phyloP scores from a whole-genome alignment of 2,888 invertebrate genomes.

The Ectropis crepuscularia region DNA sequence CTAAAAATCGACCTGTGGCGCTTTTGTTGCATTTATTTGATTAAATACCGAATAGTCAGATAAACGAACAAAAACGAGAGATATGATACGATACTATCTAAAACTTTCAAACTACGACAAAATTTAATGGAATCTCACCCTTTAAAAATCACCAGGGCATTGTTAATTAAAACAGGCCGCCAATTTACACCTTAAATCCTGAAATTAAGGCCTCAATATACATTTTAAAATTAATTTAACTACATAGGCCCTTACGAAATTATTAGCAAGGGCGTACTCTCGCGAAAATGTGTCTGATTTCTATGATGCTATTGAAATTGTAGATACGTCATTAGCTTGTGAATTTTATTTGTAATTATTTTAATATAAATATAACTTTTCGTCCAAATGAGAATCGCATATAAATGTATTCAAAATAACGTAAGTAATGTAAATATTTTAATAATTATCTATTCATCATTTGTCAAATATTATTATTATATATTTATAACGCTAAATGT shows the following conservation, averaged over 20 bases:
- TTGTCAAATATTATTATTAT: no score
- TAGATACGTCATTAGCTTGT: background rate
- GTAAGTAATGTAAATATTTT: no score
- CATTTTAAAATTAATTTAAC: slow-evolving; percentile 27
- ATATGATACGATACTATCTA: background rate
- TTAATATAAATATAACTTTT: no score
- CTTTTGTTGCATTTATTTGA: no score
- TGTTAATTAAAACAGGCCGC: slow-evolving; percentile 13
- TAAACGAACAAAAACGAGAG: no score
- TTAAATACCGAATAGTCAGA: no score
- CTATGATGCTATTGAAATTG: background rate
- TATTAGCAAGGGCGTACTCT: slow-evolving; percentile 53
- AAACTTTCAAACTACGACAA: slow-evolving; percentile 1
- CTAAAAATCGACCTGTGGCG: no score
- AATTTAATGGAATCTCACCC: slow-evolving; percentile 1
- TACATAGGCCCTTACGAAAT: slow-evolving; percentile 44
- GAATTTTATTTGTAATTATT: background rate
- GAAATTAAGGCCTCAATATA: slow-evolving; percentile 19
- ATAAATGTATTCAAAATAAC: no score
- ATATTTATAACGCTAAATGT: no score
- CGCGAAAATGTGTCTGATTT: slow-evolving; percentile 18
- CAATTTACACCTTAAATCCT: slow-evolving; percentile 19
- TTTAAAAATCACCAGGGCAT: slow-evolving; percentile 14
- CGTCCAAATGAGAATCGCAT: no score
- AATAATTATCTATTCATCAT: no score